phyloP scores from a whole-genome alignment of 1,140 invertebrate genomes.

The Cepaea nemoralis region DNA sequence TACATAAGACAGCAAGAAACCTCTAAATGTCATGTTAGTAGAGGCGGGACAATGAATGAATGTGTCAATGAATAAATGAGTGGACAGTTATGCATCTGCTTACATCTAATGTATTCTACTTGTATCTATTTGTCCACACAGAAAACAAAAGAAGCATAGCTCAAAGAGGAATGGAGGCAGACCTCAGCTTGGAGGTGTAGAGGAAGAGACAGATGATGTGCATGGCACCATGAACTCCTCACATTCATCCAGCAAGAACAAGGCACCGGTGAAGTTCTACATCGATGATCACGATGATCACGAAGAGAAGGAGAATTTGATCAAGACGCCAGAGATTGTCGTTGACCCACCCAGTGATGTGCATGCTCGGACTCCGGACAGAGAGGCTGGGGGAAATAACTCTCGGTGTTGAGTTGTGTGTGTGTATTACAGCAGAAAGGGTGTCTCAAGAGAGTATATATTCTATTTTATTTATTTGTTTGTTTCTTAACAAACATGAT shows the following conservation, averaged over 20 bases:
- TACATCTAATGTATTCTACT: neutral
- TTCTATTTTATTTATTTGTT: no score
- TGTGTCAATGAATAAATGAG: no score
- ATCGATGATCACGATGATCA: slow-evolving; percentile 59
- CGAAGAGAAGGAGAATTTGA: slow-evolving; percentile 56
- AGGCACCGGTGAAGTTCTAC: slow-evolving; percentile 57
- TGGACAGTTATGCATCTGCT: no score
- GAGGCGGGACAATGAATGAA: no score
- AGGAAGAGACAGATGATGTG: slow-evolving; percentile 40
- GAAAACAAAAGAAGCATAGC: slow-evolving; percentile 49
- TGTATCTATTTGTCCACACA: neutral
- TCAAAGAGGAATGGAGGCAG: slow-evolving; percentile 47
- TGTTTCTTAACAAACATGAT: no score
- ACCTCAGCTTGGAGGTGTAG: slow-evolving; percentile 34
- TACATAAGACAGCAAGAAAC: no score
- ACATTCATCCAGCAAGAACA: slow-evolving; percentile 47
- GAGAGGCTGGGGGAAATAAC: neutral
- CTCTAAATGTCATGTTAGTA: no score
- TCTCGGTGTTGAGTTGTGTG: neutral
- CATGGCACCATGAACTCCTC: neutral
- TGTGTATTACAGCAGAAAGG: no score
- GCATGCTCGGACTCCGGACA: slow-evolving; percentile 22
- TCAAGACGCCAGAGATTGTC: slow-evolving; percentile 57
- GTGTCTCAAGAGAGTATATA: no score
- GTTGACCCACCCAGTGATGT: slow-evolving; percentile 61